Evolutionary conservation across 2,113 vertebrate species (phyloP), one percentile per base, ranked within the genome.

Genomic region (Equus quagga): DNA sequence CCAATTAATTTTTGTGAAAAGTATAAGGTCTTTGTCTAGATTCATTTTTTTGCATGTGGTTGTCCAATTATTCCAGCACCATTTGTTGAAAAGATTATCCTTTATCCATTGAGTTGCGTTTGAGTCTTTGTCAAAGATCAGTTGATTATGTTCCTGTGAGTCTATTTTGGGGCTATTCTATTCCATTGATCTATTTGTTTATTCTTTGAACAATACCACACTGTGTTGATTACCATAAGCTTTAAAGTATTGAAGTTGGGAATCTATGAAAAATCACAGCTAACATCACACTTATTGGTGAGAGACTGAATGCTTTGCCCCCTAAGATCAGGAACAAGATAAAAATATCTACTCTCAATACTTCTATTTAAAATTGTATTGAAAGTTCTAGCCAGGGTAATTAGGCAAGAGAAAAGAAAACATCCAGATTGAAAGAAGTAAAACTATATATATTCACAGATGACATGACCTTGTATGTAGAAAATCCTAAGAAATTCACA

Each of bases 51-150:
- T 49, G 23, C 49, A 67, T 49, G 49, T 46, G 17, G 49, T 8
- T 83, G 36, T 91, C 31, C 69, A 95, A 31, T 60, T 90, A 24
- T 79, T 64, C 28, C 19, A 64, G 70, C 6, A 51, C 36, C 36
- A 76, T 51, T 83, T 90, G 64, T 85, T 96, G 70, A 86, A 90
- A 93, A 93, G 26, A 72, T 64, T 84, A 64, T 70, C 17, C 41
- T 83, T 89, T 80, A 72, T 79, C 64, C 23, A 46, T 64, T 62
- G 31, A 90, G 80, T 84, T 96, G 28, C 28, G 13, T 85, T 85
- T 93, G 60, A 6, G 67, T 64, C 67, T 92, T 82, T 65, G 49
- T 93, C 18, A 87, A 93, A 93, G 33, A 89, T 72, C 46, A 83
- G 41, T 83, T 93, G 62, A 72, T 17, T 72, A 28, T 60, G 72